Conservation (phyloP, 2,113 vertebrate species). For the Alouatta palliata region DNA sequence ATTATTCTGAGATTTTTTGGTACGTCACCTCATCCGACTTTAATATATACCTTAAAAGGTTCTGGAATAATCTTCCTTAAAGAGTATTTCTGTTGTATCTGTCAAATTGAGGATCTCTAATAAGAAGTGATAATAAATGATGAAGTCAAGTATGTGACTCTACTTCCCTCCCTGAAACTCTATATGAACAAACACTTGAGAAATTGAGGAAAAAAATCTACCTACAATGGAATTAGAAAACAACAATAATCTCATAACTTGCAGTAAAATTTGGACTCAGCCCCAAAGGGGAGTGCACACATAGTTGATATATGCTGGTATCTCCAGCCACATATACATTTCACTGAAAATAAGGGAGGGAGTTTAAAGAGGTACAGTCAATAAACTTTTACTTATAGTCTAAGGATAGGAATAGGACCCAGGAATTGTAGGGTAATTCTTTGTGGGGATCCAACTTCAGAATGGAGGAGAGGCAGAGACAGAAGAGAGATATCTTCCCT, state of each 20-base stretch:
- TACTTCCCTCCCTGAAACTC: background rate
- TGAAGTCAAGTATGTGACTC: background rate
- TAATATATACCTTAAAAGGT: background rate
- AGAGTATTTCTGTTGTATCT: background rate
- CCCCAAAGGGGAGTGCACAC: background rate
- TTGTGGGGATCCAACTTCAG: background rate
- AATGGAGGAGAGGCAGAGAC: background rate
- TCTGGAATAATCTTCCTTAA: background rate
- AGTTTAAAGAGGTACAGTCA: background rate
- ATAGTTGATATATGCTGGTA: background rate
- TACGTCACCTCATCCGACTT: background rate
- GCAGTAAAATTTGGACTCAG: background rate
- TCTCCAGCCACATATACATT: background rate
- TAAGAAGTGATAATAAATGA: background rate
- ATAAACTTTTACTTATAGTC: background rate
- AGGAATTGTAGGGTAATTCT: background rate
- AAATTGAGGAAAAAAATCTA: background rate
- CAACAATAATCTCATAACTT: background rate
- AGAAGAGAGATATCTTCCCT: background rate
- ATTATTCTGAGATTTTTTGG: background rate
- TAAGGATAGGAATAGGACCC: background rate
- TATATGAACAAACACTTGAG: background rate
- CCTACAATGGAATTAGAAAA: background rate
- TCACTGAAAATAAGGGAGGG: background rate
- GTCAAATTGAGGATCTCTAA: background rate